Percentiles rank a stretch among this genome's conserved stretches.
These are phyloP conservation scores for Saccostrea echinata DNA, from an alignment of 1,140 invertebrate species.

Conservation along the genomic window DNA sequence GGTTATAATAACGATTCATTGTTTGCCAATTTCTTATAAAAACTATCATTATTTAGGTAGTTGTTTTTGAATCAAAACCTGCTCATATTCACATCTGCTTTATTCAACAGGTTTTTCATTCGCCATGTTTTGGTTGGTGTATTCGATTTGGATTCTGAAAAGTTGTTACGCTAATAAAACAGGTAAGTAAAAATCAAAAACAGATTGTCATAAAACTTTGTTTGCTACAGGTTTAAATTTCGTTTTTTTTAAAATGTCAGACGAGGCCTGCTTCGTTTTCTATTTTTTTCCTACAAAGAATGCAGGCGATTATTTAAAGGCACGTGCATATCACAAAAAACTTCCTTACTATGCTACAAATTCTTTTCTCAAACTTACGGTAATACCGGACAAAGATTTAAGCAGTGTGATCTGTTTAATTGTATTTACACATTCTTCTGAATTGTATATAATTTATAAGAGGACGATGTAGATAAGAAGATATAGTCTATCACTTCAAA, in stretches of 20 bases:
- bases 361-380: not conserved
- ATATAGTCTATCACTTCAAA: not conserved
- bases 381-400: not conserved
- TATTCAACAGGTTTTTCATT: constrained; percentile 26
- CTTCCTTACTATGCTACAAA: not conserved
- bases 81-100: not conserved
- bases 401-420: not conserved
- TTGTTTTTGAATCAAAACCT: not conserved
- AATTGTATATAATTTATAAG: not conserved
- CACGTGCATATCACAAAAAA: not conserved
- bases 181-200: constrained; percentile 4
- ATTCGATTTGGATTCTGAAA: constrained; percentile 29
- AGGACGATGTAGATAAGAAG: not conserved
- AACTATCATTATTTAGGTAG: not conserved
- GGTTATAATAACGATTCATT: not conserved
- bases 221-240: not conserved
- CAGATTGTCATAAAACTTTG: constrained; percentile 23
- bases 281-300: not conserved
- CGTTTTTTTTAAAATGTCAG: not conserved
- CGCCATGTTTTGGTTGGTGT: constrained; percentile 24
- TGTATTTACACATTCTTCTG: not conserved
- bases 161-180: not conserved
- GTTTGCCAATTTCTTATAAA: not conserved
- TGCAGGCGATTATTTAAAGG: not conserved
- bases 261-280: not conserved